Percentiles rank a stretch among this genome's conserved stretches.
Evolutionary conservation across 2,113 vertebrate genomes (phyloP).

Genomic region (Procavia capensis): DNA sequence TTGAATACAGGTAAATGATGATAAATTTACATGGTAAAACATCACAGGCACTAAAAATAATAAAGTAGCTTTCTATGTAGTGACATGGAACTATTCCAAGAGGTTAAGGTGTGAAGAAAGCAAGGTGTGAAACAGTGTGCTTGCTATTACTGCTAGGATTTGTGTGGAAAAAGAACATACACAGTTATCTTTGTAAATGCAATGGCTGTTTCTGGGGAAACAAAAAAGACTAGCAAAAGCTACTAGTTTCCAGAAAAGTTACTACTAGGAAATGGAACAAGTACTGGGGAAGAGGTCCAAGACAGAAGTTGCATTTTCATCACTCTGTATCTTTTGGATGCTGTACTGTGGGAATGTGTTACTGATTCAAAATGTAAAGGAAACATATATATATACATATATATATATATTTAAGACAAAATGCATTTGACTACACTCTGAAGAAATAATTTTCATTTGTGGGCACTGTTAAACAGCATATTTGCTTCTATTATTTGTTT

Average conservation of each 20-base stretch:
- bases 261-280: not conserved
- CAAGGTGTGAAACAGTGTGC: not conserved
- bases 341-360: not conserved
- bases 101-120: constrained; percentile 7
- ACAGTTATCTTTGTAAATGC: not conserved
- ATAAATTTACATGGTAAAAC: constrained; percentile 37
- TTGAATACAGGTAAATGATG: constrained; percentile 8
- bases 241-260: not conserved
- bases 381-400: no score
- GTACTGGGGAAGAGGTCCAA: not conserved
- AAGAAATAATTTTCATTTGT: not conserved
- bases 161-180: not conserved
- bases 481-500: not conserved
- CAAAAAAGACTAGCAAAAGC: not conserved
- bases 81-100: constrained; percentile 58
- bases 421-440: not conserved
- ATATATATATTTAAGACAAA: no score
- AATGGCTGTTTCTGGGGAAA: not conserved
- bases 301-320: not conserved
- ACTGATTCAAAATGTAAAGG: not conserved
- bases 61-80: constrained; percentile 59
- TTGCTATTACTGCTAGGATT: not conserved
- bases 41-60: constrained; percentile 65
- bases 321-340: not conserved
- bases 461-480: not conserved